Evolutionary conservation across 1,140 invertebrate species (phyloP), one percentile per base, ranked within the genome.

Genomic region (Pristionchus pacificus): DNA sequence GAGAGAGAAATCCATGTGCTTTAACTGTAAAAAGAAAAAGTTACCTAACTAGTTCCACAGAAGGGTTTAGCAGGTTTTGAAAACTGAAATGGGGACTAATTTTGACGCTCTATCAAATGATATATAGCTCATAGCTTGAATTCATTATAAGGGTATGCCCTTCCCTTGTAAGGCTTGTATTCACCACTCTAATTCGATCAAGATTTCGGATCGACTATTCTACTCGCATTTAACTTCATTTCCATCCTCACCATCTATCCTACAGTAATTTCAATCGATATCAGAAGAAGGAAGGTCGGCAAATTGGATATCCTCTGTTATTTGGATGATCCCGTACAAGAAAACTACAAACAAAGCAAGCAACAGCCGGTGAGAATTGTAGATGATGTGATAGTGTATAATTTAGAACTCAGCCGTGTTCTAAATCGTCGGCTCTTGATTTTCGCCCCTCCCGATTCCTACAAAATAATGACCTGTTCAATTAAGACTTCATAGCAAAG

Each of bases 161-260:
- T n/a, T n/a, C n/a, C n/a, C n/a, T n/a, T n/a, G n/a, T n/a, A n/a
- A n/a, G n/a, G n/a, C n/a, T n/a, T n/a, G n/a, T n/a, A n/a, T n/a
- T n/a, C n/a, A n/a, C n/a, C n/a, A n/a, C n/a, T n/a, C n/a, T n/a
- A n/a, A n/a, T n/a, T n/a, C n/a, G n/a, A n/a, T n/a, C n/a, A n/a
- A n/a, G n/a, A n/a, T n/a, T n/a, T n/a, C n/a, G n/a, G n/a, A n/a
- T 91, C 92, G 10, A 91, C 90, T 0, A 91, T 98, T 31, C 86
- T 98, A 3, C 87, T 95, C 2, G 85, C 92, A 2, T 95, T 97
- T 85, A 95, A 95, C 86, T 84, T 94, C 70, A 89, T 90, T 0
- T 89, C 92, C 0, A 90, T 93, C 80, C 83, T 98, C 38, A 85
- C 97, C 13, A 90, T 98, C 0, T 95, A 94, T 80, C 95, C 95